phyloP scores from a whole-genome alignment of 2,797 vertebrate species.

The Aplochiton taeniatus region DNA sequence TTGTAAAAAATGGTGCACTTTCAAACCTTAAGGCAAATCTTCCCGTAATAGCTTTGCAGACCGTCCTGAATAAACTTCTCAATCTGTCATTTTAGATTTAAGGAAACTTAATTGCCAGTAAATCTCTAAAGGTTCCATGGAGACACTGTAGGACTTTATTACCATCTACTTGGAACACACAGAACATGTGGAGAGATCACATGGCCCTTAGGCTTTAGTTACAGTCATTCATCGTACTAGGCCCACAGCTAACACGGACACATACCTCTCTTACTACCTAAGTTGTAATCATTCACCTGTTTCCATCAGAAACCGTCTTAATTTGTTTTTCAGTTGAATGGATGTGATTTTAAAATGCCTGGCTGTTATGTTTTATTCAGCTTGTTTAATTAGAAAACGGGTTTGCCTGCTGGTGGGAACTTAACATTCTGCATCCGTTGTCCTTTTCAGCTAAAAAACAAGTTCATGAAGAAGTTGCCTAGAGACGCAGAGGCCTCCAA shows the following conservation, averaged over 20 bases:
- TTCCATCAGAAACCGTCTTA: neutral
- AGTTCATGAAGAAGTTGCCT: conserved; percentile 99
- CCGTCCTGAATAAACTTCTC: too few relatives aligned
- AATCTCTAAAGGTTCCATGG: neutral
- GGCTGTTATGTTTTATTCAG: conserved; percentile 43
- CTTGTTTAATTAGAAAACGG: conserved; percentile 17
- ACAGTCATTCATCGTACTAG: conserved; percentile 8
- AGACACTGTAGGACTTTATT: conserved; percentile 6
- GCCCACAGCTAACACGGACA: neutral
- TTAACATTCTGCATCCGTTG: conserved; percentile 36
- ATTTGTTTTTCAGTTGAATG: conserved; percentile 48
- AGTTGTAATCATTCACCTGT: neutral
- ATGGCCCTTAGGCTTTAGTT: conserved; percentile 20
- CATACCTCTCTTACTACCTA: conserved; percentile 9
- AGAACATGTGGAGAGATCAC: conserved; percentile 28
- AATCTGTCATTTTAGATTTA: neutral
- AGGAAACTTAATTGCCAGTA: neutral
- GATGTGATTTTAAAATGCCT: neutral
- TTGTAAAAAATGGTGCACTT: too few relatives aligned
- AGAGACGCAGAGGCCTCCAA: conserved; percentile 98
- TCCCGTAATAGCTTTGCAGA: neutral
- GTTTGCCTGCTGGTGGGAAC: conserved; percentile 48
- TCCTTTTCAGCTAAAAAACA: conserved; percentile 88
- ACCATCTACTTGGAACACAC: conserved; percentile 13
- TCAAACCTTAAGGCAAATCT: too few relatives aligned